Conservation (phyloP, 2,113 vertebrate species). For the Passer domesticus region DNA sequence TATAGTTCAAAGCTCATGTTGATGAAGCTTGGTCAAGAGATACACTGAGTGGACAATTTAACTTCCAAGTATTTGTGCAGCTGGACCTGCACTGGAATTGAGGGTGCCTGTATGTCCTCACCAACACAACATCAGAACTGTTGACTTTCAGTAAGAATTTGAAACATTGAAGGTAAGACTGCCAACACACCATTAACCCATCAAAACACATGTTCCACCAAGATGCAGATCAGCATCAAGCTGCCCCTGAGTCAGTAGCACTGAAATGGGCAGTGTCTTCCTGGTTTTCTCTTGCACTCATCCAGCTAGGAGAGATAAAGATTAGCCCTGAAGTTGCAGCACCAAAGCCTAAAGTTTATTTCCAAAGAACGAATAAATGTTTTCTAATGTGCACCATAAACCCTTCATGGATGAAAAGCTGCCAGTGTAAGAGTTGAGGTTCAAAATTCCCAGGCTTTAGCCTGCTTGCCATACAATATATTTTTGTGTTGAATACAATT, state of each 20-base stretch:
- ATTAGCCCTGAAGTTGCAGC: not conserved
- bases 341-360: not conserved
- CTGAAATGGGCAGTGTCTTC: not conserved
- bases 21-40: not conserved
- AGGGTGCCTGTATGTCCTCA: not conserved
- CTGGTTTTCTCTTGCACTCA: not conserved
- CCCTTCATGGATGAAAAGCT: not conserved
- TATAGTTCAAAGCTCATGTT: not conserved
- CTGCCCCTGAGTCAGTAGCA: not conserved
- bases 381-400: not conserved
- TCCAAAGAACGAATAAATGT: not conserved
- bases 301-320: not conserved
- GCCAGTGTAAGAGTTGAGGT: not conserved
- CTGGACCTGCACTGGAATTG: not conserved
- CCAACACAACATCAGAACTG: not conserved
- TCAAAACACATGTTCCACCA: rapidly evolving
- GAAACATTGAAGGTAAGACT: not conserved
- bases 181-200: rapidly evolving
- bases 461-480: not conserved
- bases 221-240: not conserved
- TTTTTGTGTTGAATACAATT: not conserved
- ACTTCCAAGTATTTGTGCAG: not conserved
- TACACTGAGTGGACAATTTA: not conserved
- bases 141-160: not conserved
- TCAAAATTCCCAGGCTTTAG: not conserved